Base-by-base conservation (phyloP, 2,113 vertebrate genomes). In the Struthidea cinerea region DNA sequence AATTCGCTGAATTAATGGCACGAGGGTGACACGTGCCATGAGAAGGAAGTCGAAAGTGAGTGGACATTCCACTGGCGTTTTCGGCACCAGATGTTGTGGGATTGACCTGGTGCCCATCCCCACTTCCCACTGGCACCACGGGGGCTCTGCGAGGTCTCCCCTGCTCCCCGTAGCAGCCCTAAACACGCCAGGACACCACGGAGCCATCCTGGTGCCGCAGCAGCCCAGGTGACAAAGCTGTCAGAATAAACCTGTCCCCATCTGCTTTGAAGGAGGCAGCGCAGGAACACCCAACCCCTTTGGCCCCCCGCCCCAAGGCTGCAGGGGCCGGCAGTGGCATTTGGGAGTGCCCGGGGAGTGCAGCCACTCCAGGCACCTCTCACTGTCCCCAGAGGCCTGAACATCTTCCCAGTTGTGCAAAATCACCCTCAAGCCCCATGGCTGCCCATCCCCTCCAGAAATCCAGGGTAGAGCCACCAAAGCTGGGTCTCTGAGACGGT, bases 11-110 rank as follows among this genome's bases (percentile, higher is more conserved):
- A 10, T 14, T 10, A 23, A 8, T 1, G 3, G 32, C 7, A 1
- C 1, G 1, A 56, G 23, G 52, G 57, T 1, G 3, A n/a, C 56
- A 16, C 1, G 0, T n/a, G 47, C 33, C 47, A 3, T 0, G 16
- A 47, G 27, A 33, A 76, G 41, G 27, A 63, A 59, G 19, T 4
- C 1, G 32, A 9, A n/a, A 76, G 18, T 7, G 12, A 28, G 68
- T 0, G 23, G 14, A 3, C 2, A 1, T 69, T 10, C 30, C 59
- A 15, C 18, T 1, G 18, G 30, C 33, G 39, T 4, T 86, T 47
- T 14, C 6, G 9, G 80, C 13, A 9, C 3, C 11, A 16, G 52
- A 11, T 0, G 5, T 27, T 30, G 33, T 16, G 47, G 42, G 65
- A 17, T 3, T 22, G 56, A 11, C 11, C 13, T 3, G 42, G 14